A percentile compares a stretch with the other conserved stretches of the same genome.
Conservation (phyloP, 2,797 vertebrate genomes). For the Yasuhikotakia modesta region DNA sequence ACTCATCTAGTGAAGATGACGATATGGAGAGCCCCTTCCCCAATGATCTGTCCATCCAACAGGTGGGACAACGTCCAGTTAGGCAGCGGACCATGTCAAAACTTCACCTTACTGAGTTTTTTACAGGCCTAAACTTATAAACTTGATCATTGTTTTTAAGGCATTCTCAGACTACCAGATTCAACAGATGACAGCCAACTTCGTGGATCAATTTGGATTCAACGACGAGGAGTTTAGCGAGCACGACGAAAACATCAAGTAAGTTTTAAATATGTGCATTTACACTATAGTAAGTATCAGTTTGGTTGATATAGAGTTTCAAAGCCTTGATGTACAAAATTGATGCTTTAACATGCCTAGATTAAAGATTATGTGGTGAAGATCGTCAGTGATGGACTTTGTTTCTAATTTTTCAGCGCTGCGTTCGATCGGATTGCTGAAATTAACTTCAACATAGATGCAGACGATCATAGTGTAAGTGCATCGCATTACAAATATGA, state of each 20-base stretch:
- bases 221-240: slow-evolving; percentile 96
- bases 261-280: slow-evolving; percentile 57
- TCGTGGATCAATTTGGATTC: slow-evolving; percentile 97
- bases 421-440: slow-evolving; percentile 95
- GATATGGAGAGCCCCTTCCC: slow-evolving; percentile 93
- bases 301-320: too few relatives aligned
- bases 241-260: slow-evolving; percentile 96
- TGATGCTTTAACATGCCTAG: background rate
- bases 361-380: background rate
- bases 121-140: background rate
- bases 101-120: too few relatives aligned
- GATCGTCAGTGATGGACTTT: background rate
- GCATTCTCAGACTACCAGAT: slow-evolving; percentile 98
- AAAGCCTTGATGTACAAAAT: background rate
- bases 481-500: background rate
- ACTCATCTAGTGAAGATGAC: slow-evolving; percentile 96
- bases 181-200: slow-evolving; percentile 97
- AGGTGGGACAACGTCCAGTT: slow-evolving; percentile 74
- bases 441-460: slow-evolving; percentile 93
- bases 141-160: slow-evolving; percentile 66
- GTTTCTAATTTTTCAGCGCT: slow-evolving; percentile 74
- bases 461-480: slow-evolving; percentile 95
- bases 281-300: background rate
- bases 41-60: slow-evolving; percentile 92
- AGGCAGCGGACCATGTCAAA: background rate